Conservation (phyloP, 2,797 vertebrate genomes). For the Phalanger gymnotis region DNA sequence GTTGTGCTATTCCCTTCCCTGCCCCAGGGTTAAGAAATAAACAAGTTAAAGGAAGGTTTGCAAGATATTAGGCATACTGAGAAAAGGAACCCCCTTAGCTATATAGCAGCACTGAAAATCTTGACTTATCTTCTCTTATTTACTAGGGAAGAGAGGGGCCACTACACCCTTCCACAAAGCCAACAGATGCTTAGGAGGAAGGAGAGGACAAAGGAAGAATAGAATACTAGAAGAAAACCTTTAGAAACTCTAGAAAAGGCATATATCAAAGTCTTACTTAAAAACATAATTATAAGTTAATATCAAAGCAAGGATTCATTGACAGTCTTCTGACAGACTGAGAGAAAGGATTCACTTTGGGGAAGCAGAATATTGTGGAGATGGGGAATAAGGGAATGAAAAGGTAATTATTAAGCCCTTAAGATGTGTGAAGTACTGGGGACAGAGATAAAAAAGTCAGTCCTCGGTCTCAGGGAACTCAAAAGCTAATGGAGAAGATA, state of each 20-base stretch:
- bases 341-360: neutral
- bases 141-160: neutral
- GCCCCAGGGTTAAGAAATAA: neutral
- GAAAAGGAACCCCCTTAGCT: neutral
- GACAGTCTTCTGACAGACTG: neutral
- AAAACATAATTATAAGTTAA: neutral
- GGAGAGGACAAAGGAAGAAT: neutral
- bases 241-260: neutral
- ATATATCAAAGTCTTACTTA: neutral
- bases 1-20: neutral
- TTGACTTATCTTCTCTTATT: neutral
- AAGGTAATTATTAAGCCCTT: neutral
- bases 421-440: neutral
- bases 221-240: neutral
- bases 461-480: neutral
- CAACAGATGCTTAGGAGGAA: neutral
- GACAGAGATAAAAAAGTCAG: neutral
- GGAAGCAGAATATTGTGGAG: neutral
- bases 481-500: neutral
- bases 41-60: neutral
- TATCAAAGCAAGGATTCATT: neutral
- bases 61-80: neutral
- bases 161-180: neutral
- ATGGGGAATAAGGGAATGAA: neutral
- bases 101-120: neutral